Conservation (phyloP, 2,113 vertebrate genomes). For the Gobiocypris rarus region DNA sequence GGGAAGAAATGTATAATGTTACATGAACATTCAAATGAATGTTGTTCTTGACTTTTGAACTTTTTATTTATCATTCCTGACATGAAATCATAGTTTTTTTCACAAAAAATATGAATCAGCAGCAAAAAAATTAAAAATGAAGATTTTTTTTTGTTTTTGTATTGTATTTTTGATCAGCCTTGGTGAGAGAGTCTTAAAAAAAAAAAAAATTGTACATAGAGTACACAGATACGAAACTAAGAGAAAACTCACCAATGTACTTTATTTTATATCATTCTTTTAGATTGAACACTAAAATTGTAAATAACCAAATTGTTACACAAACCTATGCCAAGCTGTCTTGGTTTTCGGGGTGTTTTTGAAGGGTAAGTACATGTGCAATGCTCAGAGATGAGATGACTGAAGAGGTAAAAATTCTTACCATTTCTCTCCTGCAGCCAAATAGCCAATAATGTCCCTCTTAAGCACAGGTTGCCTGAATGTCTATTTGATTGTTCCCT, state of each 20-base stretch:
- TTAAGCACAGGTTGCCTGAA: slow-evolving; percentile 21
- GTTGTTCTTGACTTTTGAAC: no score
- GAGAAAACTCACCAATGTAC: background rate
- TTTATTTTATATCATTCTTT: background rate
- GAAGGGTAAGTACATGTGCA: background rate
- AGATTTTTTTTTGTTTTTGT: no score
- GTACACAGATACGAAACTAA: no score
- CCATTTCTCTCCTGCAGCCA: background rate
- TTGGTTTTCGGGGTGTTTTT: background rate
- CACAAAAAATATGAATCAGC: no score
- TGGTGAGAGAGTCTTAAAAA: no score
- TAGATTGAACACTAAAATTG: background rate
- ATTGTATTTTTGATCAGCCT: no score
- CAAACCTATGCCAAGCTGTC: background rate
- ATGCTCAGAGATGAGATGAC: background rate
- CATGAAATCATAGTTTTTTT: no score
- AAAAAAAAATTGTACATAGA: no score
- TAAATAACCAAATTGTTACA: background rate
- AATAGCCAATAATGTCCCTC: slow-evolving; percentile 2
- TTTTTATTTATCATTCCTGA: no score
- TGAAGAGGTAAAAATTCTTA: slow-evolving; percentile 9
- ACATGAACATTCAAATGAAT: no score
- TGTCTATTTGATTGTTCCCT: background rate
- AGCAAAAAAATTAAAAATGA: no score
- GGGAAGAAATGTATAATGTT: no score